phyloP scores from a whole-genome alignment of 2,888 invertebrate species.

The Machimus rusticus region DNA sequence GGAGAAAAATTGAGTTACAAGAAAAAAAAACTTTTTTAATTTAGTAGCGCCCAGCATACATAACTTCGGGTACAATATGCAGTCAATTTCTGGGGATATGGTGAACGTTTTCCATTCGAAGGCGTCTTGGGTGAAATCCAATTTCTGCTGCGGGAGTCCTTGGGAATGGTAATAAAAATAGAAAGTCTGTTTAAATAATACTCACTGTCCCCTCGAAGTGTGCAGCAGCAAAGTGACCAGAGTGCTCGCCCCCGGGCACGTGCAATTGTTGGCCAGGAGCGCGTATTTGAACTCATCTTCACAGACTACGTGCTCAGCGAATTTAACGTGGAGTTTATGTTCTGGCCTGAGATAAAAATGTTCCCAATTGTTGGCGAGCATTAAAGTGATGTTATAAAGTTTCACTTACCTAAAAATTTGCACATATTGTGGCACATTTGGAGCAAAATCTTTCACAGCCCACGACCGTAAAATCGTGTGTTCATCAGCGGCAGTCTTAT shows the following conservation, averaged over 20 bases:
- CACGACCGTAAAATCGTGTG: slow-evolving; percentile 86
- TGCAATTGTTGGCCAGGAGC: slow-evolving; percentile 96
- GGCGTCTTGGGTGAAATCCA: not conserved
- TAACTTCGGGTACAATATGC: not conserved
- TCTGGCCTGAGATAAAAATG: slow-evolving; percentile 73
- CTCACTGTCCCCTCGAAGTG: slow-evolving; percentile 98
- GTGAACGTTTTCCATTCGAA: not conserved
- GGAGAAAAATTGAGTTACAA: not conserved
- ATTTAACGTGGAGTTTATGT: slow-evolving; percentile 98
- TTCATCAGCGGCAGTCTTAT: slow-evolving; percentile 92
- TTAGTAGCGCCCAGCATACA: not conserved
- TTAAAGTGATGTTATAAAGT: not conserved
- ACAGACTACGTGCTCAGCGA: slow-evolving; percentile 98
- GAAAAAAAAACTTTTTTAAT: not conserved
- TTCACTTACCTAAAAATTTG: slow-evolving; percentile 81
- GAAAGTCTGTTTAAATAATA: slow-evolving; percentile 53
- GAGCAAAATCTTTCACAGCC: slow-evolving; percentile 99
- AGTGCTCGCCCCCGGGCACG: slow-evolving; percentile 97
- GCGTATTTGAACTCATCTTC: slow-evolving; percentile 99
- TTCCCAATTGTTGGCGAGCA: not conserved
- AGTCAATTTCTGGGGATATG: not conserved
- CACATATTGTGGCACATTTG: slow-evolving; percentile 95
- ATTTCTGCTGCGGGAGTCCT: not conserved
- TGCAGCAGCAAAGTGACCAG: slow-evolving; percentile 94
- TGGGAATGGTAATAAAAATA: not conserved